Conservation (phyloP, 2,797 vertebrate species). For the Rhynchotus rufescens region DNA sequence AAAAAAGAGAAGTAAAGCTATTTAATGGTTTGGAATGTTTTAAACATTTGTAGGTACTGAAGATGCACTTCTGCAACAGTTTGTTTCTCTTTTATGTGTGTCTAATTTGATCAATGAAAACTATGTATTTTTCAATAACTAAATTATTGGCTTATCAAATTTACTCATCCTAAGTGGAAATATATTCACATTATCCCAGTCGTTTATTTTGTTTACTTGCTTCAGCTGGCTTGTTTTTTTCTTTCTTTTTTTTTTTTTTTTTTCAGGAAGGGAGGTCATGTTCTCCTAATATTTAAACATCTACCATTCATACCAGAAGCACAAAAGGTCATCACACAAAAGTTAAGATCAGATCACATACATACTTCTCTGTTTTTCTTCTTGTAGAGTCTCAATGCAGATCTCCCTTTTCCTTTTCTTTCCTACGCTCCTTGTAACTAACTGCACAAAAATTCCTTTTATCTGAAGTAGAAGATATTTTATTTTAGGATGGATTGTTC, state of each 20-base stretch:
- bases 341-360: background rate
- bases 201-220: no score
- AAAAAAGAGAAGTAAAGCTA: background rate
- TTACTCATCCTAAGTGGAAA: background rate
- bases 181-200: background rate
- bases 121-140: background rate
- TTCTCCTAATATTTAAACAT: background rate
- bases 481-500: background rate
- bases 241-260: background rate
- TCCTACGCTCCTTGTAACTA: background rate
- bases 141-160: background rate
- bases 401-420: background rate
- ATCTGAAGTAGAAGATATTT: background rate
- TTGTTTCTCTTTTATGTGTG: no score
- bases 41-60: background rate
- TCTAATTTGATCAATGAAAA: no score
- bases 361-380: background rate
- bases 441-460: background rate
- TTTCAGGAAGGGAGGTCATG: rapidly evolving
- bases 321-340: background rate
- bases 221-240: no score
- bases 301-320: background rate
- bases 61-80: background rate
- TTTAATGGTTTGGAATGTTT: background rate
- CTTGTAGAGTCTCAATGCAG: background rate